These are phyloP conservation scores for Norana najaformis DNA, from an alignment of 2,888 invertebrate species.

Conservation along the genomic window DNA sequence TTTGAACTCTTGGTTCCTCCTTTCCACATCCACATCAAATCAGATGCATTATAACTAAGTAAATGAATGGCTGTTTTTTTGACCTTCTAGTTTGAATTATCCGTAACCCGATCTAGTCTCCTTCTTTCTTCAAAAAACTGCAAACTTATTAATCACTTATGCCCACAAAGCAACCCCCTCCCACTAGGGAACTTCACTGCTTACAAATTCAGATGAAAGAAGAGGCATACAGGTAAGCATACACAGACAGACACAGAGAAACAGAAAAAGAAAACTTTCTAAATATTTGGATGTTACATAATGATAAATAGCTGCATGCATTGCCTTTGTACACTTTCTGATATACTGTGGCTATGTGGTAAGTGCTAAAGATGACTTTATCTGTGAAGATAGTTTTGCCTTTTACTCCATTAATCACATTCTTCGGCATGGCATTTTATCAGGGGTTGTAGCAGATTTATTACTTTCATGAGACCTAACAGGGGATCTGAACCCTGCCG, in stretches of 20 bases:
- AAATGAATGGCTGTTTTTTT: background rate
- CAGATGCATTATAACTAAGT: background rate
- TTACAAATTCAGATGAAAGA: background rate
- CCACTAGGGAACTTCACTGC: background rate
- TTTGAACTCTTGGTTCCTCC: background rate
- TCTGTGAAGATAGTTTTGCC: background rate
- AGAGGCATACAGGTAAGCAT: background rate
- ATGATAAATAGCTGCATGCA: slow-evolving; percentile 5
- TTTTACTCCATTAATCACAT: background rate
- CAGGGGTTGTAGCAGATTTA: background rate
- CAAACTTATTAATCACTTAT: background rate
- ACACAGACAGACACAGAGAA: background rate
- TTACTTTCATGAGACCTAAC: background rate
- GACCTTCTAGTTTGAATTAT: background rate
- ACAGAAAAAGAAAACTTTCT: background rate
- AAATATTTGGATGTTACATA: background rate
- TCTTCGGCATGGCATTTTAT: background rate
- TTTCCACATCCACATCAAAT: background rate
- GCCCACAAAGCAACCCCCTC: background rate
- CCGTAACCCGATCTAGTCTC: background rate
- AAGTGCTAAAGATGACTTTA: background rate
- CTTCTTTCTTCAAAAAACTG: background rate
- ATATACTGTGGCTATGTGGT: background rate
- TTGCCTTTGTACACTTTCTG: background rate
- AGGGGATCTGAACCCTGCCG: background rate